phyloP scores from a whole-genome alignment of 2,113 vertebrate genomes.

The Gasterosteus aculeatus region DNA sequence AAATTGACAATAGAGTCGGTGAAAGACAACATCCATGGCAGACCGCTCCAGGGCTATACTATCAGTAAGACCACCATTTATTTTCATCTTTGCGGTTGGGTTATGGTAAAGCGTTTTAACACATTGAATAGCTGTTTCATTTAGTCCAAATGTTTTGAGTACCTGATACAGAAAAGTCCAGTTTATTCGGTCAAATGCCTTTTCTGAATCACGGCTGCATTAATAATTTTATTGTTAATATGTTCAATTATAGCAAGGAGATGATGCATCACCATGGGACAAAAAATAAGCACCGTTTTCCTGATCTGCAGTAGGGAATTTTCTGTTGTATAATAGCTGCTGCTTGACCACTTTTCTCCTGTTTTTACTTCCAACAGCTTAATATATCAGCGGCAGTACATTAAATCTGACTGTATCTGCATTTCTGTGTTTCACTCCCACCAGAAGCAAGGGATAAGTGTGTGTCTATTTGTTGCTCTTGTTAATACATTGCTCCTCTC shows the following conservation, averaged over 20 bases:
- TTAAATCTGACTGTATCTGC: conserved; percentile 29
- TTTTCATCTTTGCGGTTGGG: too few species aligned
- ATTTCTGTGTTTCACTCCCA: conserved; percentile 33
- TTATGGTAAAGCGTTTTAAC: too few species aligned
- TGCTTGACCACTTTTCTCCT: not conserved
- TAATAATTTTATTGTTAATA: too few species aligned
- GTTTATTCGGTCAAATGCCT: too few species aligned
- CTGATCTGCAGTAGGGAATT: not conserved
- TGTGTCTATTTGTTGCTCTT: conserved; percentile 53
- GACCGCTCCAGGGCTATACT: too few species aligned
- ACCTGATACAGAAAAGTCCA: too few species aligned
- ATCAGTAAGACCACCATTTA: too few species aligned
- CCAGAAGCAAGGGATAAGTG: conserved; percentile 2
- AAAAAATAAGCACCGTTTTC: not conserved
- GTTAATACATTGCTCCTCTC: conserved; percentile 54
- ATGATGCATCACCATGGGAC: not conserved
- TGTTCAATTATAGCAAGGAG: not conserved
- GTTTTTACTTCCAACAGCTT: not conserved
- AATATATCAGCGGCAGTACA: conserved; percentile 17
- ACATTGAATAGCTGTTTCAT: too few species aligned
- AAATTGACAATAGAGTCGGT: too few species aligned
- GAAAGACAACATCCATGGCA: too few species aligned
- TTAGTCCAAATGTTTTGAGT: too few species aligned
- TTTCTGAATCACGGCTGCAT: too few species aligned
- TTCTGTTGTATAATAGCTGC: not conserved